Base-by-base conservation (phyloP, 1,140 invertebrate genomes). In the Lineus longissimus region DNA sequence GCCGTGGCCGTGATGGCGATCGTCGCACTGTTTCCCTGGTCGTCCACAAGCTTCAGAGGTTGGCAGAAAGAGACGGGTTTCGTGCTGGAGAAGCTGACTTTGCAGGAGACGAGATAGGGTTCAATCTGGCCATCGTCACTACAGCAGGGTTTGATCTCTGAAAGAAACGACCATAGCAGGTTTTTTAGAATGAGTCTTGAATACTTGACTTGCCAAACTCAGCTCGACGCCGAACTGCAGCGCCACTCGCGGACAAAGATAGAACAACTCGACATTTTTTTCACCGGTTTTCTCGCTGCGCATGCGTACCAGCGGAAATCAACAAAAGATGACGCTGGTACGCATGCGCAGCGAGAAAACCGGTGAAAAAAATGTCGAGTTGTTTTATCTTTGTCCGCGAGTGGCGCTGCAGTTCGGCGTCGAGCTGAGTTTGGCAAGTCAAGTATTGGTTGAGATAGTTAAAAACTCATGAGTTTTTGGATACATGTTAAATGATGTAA, bases 41-140 rank as follows among this genome's bases (percentile, higher is more conserved):
- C 59, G 65, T 79, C 77, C 6, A 54, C 59, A 65, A 81, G 79
- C 0, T 65, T 65, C 27, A 81, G 64, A 11, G 71, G 63, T 51
- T 73, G 61, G 17, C 63, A 69, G 66, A 79, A 77, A 27, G 80
- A 81, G n/a, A 80, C 66, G 2, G 80, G 78, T 62, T 73, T 75
- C 2, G 69, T 51, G 59, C 75, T 75, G 22, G 63, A 62, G 61
- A 81, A 81, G 11, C 64, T 73, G 6, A 81, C 61, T 57, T 71
- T 76, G 64, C 76, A 77, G 25, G 66, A 63, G 11, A 80, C 40
- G 56, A 63, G 55, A 67, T 64, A 72, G 11, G 74, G 71, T 55
- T 75, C 74, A 19, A 70, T 71, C 59, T 76, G 68, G 25, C 67
- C 72, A 22, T 72, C 69, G 66, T 74, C 70, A 45, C 68, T 70